Evolutionary conservation across 2,888 invertebrate species (phyloP), one percentile per base, ranked within the genome.

Genomic region (Drosophila sordidula): DNA sequence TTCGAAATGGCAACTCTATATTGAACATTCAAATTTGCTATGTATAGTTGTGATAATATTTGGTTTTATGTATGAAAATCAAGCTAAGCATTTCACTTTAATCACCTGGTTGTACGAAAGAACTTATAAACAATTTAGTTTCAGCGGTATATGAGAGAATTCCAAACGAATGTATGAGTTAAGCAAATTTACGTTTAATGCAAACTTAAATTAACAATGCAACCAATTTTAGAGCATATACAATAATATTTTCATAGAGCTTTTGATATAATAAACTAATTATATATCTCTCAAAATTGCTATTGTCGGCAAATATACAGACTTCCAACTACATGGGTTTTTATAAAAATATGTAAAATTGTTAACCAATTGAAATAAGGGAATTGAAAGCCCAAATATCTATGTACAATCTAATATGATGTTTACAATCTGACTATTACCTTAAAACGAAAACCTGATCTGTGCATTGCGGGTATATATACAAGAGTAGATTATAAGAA

Each of bases 11-110:
- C 70, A 88, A 83, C 78, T 83, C 87, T 83, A 88, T 46, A 58
- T 78, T 70, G 80, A 83, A 87, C 89, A 88, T 88, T 88, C 87
- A 88, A 88, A 83, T 84, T 89, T 78, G 84, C 84, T 84, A 87
- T 83, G 71, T 71, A 78, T 78, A 57, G 29, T 64, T 70, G 45
- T 70, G 50, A 62, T 50, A 69, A 46, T 42, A 69, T 32, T 49
- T 32, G 38, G 34, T 64, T 47, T 18, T 51, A 61, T 58, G 59
- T 34, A 65, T 69, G 44, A 58, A 74, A 75, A 74, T 58, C 61
- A 75, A 78, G 70, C 70, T 69, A 36, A 64, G 78, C 75, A 36
- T 73, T 52, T 50, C 16, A 51, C 46, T 36, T 45, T 12, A 70
- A 63, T 52, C n/a, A 36, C 56, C 52, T 56, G 41, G 16, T 41